Base-by-base conservation (phyloP, 2,113 vertebrate genomes). In the Blennius ocellaris region DNA sequence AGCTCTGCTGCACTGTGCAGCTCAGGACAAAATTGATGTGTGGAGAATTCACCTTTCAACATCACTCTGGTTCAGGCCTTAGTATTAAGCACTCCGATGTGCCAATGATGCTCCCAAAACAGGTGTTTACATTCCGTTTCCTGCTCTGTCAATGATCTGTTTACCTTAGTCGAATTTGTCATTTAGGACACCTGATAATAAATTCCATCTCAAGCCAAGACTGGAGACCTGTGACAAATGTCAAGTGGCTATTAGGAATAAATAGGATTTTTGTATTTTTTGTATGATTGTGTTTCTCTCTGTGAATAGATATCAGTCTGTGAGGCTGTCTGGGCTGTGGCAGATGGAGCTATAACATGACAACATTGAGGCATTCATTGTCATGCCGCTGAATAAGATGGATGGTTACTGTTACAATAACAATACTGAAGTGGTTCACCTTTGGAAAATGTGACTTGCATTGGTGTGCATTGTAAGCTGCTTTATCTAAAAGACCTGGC, bases 41-140 rank as follows among this genome's bases (percentile, higher is more conserved):
- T 83, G 49, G 81, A 90, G 84, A 87, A 85, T 87, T 85, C 89
- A 87, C 89, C 86, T 86, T 80, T 82, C 85, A 85, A 71, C 77
- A 78, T 77, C 73, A 59, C 76, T 79, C 71, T 54, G 65, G 55
- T 69, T 75, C 52, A 74, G 76, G 76, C 44, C 79, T 86, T 70
- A 51, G 63, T 72, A 78, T 85, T 74, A 85, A 85, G 55, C 77
- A 58, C 72, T 73, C 7, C 68, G 49, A 60, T 66, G 79, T 78
- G 72, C 73, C 56, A 5, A 44, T 36, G 59, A 78, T 11, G 41
- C 30, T 79, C 81, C 76, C 81, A 57, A 82, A 90, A 85, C 82
- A 87, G 79, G 69, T 84, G 87, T 88, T 92, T 87, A 75, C 73
- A 58, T 67, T 49, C 62, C 37, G 40, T 65, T 72, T 78, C 40